Evolutionary conservation across 2,888 invertebrate species (phyloP).

Genomic region (Eupithecia dodoneata): DNA sequence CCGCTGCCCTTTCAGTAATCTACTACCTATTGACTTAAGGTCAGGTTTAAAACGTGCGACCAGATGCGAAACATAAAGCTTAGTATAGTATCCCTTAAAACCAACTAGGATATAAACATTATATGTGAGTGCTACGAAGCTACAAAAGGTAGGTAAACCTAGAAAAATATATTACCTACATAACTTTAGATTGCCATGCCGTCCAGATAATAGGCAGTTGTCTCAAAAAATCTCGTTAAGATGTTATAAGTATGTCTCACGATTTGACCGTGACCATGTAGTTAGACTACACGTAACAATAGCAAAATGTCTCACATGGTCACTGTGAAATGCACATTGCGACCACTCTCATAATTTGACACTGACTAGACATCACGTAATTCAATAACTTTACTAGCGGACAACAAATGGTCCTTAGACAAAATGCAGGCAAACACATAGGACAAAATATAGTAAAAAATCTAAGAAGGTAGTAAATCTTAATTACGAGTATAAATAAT

Average conservation of each 20-base stretch:
- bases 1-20: conserved; percentile 20
- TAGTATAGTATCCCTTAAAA: background rate
- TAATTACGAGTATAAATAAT: too few relatives aligned
- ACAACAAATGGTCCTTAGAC: too few relatives aligned
- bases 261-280: conserved; percentile 15
- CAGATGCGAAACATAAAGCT: background rate
- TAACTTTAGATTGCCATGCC: background rate
- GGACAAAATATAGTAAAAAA: too few relatives aligned
- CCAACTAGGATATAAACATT: background rate
- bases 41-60: conserved; percentile 2
- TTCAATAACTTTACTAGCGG: background rate
- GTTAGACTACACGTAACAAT: conserved; percentile 17
- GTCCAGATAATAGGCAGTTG: background rate
- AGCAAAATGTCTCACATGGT: conserved; percentile 1
- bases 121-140: background rate
- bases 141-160: background rate
- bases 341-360: conserved; percentile 4
- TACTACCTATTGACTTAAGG: conserved; percentile 19
- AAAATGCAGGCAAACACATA: too few relatives aligned
- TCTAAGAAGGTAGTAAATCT: too few relatives aligned
- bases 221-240: background rate
- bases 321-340: background rate
- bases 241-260: background rate
- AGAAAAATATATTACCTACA: background rate
- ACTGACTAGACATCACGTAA: background rate